phyloP scores from a whole-genome alignment of 2,113 vertebrate genomes.

The Pimephales promelas region DNA sequence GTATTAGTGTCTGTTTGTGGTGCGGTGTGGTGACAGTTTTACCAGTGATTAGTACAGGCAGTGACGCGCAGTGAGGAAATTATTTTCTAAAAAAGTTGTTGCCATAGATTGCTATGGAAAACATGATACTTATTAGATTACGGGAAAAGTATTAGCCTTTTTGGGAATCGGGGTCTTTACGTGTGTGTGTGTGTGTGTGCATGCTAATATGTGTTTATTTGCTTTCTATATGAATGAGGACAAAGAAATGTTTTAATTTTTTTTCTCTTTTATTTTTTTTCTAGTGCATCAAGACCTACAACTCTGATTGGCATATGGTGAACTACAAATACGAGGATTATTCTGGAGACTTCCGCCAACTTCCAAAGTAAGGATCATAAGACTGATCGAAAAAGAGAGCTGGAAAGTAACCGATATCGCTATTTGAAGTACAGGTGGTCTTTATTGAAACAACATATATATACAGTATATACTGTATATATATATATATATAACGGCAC shows the following conservation, averaged over 20 bases:
- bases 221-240: background rate
- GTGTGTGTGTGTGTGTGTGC: conserved; percentile 19
- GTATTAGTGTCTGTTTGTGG: conserved; percentile 31
- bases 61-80: background rate
- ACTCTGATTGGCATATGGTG: conserved; percentile 95
- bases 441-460: too few relatives aligned
- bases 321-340: conserved; percentile 96
- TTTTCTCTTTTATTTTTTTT: conserved; percentile 19
- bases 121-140: conserved; percentile 29
- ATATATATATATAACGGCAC: too few relatives aligned
- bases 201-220: background rate
- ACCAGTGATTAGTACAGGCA: conserved; percentile 17
- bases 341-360: conserved; percentile 96
- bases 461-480: too few relatives aligned
- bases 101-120: conserved; percentile 8
- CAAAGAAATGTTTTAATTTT: background rate
- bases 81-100: conserved; percentile 7
- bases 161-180: background rate
- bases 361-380: conserved; percentile 85
- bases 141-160: background rate
- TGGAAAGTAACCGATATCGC: background rate
- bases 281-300: conserved; percentile 96
- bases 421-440: background rate
- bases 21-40: conserved; percentile 26
- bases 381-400: background rate